Base-by-base conservation (phyloP, 37 sponge, comb jelly and placozoan genomes). In the Beroe ovata region DNA sequence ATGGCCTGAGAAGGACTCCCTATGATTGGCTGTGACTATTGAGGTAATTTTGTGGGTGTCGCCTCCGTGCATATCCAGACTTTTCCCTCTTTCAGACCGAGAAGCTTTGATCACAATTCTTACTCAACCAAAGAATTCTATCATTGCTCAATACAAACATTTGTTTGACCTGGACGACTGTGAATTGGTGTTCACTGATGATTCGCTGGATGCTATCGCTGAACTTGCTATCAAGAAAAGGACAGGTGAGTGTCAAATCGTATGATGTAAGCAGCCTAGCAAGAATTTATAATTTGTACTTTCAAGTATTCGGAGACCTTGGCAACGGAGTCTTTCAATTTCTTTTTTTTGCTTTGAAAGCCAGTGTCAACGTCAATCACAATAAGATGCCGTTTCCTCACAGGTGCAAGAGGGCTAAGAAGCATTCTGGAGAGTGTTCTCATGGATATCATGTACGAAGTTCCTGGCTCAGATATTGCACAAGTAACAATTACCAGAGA, bases 371-470 rank as follows among this genome's bases (percentile, higher is more conserved):
- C n/a, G n/a, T n/a, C n/a, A n/a, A n/a, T n/a, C n/a, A n/a, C n/a
- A n/a, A n/a, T n/a, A n/a, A n/a, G n/a, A n/a, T n/a, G n/a, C n/a
- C n/a, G n/a, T n/a, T n/a, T 47, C 6, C 6, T 47, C 6, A 47
- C 84, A 77, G 84, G 84, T 77, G 84, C 84, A 6, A 1, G 84
- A 11, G 84, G 84, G 8, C 54, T 77, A 35, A 77, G 84, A 26
- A 77, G 84, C 47, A 77, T 77, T 40, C 47, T 77, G 33, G 84
- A 77, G 54, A 88, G 88, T 19, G 64, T 96, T 54, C 84, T 99
- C 59, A 71, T 96, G 69, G 96, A 99, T 6, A 64, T 95, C 21
- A 99, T 99, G 99, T 99, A 93, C 89, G 99, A 99, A 34, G 93
- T 96, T 23, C 99, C 99, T 14, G 94, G 95, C 21, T 95, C 96